phyloP scores from a whole-genome alignment of 1,140 invertebrate genomes.

The Daktulosphaira vitifoliae region DNA sequence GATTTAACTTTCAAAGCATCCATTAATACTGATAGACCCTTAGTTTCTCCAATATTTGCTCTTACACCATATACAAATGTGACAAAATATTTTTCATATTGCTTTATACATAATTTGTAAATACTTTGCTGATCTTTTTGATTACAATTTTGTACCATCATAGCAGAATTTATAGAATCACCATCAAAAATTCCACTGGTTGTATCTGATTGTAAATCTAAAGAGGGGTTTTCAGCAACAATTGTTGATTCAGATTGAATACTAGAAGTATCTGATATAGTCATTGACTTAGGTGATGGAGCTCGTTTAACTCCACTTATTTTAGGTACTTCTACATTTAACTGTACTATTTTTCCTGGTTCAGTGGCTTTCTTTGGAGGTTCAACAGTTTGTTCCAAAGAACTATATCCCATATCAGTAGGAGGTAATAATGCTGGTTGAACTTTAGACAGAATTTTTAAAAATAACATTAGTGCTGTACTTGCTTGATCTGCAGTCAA shows the following conservation, averaged over 20 bases:
- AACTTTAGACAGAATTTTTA: conserved; percentile 67
- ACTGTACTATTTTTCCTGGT: conserved; percentile 27
- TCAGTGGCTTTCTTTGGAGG: conserved; percentile 29
- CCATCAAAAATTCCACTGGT: conserved; percentile 30
- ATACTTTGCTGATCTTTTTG: conserved; percentile 27
- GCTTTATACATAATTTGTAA: conserved; percentile 37
- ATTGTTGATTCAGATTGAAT: conserved; percentile 26
- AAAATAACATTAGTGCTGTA: conserved; percentile 57
- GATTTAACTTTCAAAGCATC: conserved; percentile 39
- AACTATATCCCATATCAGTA: conserved; percentile 20
- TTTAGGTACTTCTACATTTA: conserved; percentile 22
- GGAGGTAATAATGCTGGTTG: conserved; percentile 44
- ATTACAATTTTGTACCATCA: conserved; percentile 13
- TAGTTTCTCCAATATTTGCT: conserved; percentile 39
- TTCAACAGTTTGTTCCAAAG: conserved; percentile 17
- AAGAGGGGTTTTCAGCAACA: conserved; percentile 8
- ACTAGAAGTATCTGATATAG: conserved; percentile 16
- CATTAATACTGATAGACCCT: conserved; percentile 37
- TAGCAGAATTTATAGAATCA: conserved; percentile 15
- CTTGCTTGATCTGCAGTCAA: conserved; percentile 56
- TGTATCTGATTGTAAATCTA: conserved; percentile 26
- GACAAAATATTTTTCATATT: conserved; percentile 41
- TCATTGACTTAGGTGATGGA: conserved; percentile 9
- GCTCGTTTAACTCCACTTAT: conserved; percentile 29
- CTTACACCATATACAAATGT: conserved; percentile 39